These are phyloP conservation scores for Trichosurus vulpecula DNA, from an alignment of 2,797 vertebrate genomes.

Conservation along the genomic window DNA sequence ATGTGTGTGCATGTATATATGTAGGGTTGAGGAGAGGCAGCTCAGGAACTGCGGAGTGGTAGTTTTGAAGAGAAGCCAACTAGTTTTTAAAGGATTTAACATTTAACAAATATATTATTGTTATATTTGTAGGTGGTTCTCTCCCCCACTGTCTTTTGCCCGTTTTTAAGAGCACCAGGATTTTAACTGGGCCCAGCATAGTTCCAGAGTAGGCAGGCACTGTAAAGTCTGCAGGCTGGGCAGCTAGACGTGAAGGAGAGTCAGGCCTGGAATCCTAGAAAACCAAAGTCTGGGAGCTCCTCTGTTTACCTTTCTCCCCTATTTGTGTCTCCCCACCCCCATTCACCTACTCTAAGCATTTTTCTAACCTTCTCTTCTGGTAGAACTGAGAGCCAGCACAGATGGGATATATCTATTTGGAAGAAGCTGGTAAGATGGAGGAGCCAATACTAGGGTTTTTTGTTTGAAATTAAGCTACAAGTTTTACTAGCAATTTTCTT, in stretches of 20 bases:
- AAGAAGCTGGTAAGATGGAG: background rate
- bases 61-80: background rate
- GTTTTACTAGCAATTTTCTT: background rate
- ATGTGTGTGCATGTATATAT: background rate
- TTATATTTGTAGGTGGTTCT: background rate
- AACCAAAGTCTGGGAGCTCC: slow-evolving; percentile 16
- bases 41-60: background rate
- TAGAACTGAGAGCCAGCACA: background rate
- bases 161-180: background rate
- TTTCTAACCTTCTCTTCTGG: background rate
- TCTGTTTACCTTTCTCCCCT: background rate
- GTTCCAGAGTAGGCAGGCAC: background rate
- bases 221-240: background rate
- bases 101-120: background rate
- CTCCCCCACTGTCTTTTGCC: background rate
- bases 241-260: background rate
- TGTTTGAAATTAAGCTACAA: background rate
- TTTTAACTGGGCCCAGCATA: background rate
- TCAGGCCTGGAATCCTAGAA: background rate
- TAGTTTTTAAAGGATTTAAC: background rate
- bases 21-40: background rate
- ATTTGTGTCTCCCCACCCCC: background rate
- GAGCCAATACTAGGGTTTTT: background rate
- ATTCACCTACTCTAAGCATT: background rate
- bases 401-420: background rate